Evolutionary conservation across 2,113 vertebrate genomes (phyloP).

Genomic region (Sphyrna mokarran): DNA sequence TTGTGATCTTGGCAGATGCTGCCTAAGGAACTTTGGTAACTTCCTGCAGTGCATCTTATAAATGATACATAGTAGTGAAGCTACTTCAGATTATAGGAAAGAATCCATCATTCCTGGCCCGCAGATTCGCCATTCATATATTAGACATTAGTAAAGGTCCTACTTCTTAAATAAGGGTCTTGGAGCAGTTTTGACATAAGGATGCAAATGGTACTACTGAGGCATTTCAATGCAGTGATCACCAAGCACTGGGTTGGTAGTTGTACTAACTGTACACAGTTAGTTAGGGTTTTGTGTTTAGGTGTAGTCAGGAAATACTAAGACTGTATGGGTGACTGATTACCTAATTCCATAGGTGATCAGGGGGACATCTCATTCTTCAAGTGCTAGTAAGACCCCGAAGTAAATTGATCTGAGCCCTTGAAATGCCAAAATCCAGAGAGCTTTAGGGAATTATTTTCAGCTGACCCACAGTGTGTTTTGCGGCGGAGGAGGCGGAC

Average conservation of each 20-base stretch:
- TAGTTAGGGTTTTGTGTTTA: not conserved
- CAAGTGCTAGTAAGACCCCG: not conserved
- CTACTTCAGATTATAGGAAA: not conserved
- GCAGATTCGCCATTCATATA: not conserved
- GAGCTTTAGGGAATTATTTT: no score
- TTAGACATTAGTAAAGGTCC: not conserved
- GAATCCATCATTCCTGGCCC: not conserved
- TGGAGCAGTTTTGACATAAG: not conserved
- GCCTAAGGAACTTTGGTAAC: no score
- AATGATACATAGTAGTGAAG: not conserved
- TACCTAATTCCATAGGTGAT: not conserved
- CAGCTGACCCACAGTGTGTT: no score
- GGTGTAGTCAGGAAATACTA: not conserved
- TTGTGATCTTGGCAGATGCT: no score
- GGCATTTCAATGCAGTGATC: not conserved
- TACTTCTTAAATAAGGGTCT: not conserved
- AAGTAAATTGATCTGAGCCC: not conserved
- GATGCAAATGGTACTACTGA: not conserved
- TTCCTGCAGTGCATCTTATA: no score
- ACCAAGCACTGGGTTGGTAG: not conserved
- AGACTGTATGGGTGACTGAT: not conserved
- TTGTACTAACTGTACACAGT: no score
- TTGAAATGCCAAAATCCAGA: not conserved
- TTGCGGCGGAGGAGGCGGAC: no score
- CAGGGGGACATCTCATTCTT: not conserved